Evolutionary conservation across 2,113 vertebrate genomes (phyloP).

Genomic region (Pristiophorus japonicus): DNA sequence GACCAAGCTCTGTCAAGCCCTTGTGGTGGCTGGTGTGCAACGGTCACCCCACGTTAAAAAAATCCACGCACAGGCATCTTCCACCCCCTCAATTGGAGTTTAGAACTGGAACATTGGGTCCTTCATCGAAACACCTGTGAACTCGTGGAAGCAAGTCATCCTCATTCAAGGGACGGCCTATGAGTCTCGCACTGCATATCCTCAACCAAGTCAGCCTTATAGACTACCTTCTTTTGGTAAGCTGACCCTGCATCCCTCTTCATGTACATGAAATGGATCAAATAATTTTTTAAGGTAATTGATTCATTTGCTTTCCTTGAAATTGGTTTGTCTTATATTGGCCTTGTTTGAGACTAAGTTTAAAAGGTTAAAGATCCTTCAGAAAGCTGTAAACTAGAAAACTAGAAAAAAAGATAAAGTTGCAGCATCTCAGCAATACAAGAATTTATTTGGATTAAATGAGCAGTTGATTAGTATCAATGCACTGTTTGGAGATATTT

Average conservation of each 20-base stretch:
- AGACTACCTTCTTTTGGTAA: constrained; percentile 97
- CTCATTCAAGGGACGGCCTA: too few relatives aligned
- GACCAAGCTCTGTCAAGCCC: too few relatives aligned
- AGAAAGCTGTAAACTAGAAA: not conserved
- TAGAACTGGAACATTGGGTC: too few relatives aligned
- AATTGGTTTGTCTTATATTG: not conserved
- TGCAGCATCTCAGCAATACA: not conserved
- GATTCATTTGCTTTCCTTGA: not conserved
- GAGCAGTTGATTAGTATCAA: not conserved
- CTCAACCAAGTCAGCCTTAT: constrained; percentile 82
- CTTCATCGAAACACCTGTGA: too few relatives aligned
- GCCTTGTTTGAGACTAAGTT: not conserved
- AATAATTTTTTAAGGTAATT: not conserved
- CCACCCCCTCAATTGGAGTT: too few relatives aligned
- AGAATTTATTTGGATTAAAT: not conserved
- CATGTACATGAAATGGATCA: not conserved
- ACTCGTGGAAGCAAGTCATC: too few relatives aligned
- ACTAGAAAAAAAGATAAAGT: not conserved
- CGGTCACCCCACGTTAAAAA: too few relatives aligned
- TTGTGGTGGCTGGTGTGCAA: too few relatives aligned
- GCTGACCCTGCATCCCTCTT: constrained; percentile 48
- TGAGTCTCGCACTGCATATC: constrained; percentile 82
- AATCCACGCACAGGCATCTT: too few relatives aligned
- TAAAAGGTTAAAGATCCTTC: not conserved
- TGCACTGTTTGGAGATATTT: not conserved